Base-by-base conservation (phyloP, 2,797 vertebrate species). In the Knipowitschia caucasica region DNA sequence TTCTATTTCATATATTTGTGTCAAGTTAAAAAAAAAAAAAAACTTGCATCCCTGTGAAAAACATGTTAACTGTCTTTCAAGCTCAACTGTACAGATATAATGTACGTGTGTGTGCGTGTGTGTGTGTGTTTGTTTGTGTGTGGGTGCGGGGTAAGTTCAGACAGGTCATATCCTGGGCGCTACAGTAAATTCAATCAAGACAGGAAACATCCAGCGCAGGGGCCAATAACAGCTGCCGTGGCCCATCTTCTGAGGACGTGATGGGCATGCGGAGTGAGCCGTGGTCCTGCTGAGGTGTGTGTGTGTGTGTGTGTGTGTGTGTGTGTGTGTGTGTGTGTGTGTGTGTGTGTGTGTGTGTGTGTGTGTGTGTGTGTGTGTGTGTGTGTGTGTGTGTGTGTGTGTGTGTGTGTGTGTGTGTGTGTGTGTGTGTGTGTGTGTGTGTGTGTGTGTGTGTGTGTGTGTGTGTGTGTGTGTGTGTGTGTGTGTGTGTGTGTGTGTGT, bases 141-240 rank as follows among this genome's bases (percentile, higher is more conserved):
- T 52, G 5, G 30, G 3, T 12, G 55, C 24, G 21, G 30, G 36
- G 59, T 66, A 15, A 45, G 61, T 60, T 64, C 1, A 45, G 51
- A 14, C 71, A 62, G 69, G 77, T 81, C 75, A 75, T 64, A 80
- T 86, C 78, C 73, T 81, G 69, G 50, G 71, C 80, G 69, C 67
- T 69, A n/a, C n/a, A n/a, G n/a, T n/a, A 75, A 86, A 88, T 84
- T 83, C 59, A 86, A 86, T 87, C 79, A 85, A 57, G 64, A 71
- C 78, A 78, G 86, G 84, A 87, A 84, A 69, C 69, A 65, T 73
- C 58, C 55, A 25, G 64, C 69, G 71, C 64, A 49, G 21, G 42
- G 42, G 46, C 64, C 71, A 77, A 77, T 79, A 73, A 78, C 80
- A 68, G 58, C 63, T 73, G 69, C 56, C 56, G 31, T 34, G 56